phyloP scores from a whole-genome alignment of 2,888 invertebrate genomes.

The Drosophila recens region DNA sequence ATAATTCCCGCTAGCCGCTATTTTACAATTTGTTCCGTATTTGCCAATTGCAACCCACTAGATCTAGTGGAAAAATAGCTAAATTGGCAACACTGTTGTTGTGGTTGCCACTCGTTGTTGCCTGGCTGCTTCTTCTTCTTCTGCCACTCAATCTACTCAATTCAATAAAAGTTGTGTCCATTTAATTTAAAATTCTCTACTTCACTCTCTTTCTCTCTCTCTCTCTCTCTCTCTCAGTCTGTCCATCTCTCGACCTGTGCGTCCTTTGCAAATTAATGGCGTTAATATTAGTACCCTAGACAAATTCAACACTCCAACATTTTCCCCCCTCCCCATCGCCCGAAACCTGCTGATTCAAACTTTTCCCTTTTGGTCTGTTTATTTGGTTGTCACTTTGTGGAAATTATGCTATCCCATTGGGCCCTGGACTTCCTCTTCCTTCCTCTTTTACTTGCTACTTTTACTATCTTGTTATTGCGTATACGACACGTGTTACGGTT shows the following conservation, averaged over 20 bases:
- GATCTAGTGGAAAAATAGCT: too few species aligned
- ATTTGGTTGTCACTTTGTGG: slow-evolving; percentile 76
- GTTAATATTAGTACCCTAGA: slow-evolving; percentile 70
- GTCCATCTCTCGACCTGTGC: slow-evolving; percentile 10
- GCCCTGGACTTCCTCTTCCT: background rate
- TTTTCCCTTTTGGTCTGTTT: slow-evolving; percentile 63
- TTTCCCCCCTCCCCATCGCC: slow-evolving; percentile 6
- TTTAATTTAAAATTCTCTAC: slow-evolving; percentile 76
- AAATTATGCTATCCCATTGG: slow-evolving; percentile 60
- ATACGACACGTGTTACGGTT: slow-evolving; percentile 72
- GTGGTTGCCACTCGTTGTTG: slow-evolving; percentile 2
- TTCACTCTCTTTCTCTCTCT: too few species aligned
- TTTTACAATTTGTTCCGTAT: too few species aligned
- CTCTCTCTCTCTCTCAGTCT: background rate
- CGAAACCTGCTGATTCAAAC: slow-evolving; percentile 33
- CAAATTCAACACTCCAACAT: slow-evolving; percentile 42
- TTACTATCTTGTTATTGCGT: slow-evolving; percentile 29
- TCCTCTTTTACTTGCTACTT: slow-evolving; percentile 2
- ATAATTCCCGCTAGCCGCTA: too few species aligned
- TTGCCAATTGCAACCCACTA: too few species aligned
- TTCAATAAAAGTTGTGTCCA: slow-evolving; percentile 82
- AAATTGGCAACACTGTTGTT: background rate
- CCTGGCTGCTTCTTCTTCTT: background rate
- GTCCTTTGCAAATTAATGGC: slow-evolving; percentile 73
- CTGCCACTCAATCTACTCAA: slow-evolving; percentile 53